Percentiles rank a stretch among this genome's conserved stretches.
Evolutionary conservation across 2,113 vertebrate genomes (phyloP).

Genomic region (Alligator mississippiensis): DNA sequence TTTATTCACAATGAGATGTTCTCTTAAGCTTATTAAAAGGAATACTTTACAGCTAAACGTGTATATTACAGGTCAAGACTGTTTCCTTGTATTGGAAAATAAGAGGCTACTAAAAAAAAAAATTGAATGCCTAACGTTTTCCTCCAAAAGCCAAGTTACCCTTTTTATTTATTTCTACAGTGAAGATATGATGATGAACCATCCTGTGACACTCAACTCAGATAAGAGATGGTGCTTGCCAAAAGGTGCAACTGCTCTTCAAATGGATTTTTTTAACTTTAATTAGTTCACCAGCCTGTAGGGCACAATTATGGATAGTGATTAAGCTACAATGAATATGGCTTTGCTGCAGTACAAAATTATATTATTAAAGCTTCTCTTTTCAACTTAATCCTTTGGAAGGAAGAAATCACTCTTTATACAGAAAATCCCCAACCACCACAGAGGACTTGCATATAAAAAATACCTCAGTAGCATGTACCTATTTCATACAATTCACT

Average conservation of each 20-base stretch:
- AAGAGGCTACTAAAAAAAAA: background rate
- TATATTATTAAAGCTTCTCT: conserved; percentile 25
- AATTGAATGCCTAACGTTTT: background rate
- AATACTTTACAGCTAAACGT: background rate
- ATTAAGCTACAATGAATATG: conserved; percentile 32
- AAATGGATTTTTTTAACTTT: conserved; percentile 1
- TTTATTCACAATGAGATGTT: background rate
- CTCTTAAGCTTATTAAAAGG: background rate
- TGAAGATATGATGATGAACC: background rate
- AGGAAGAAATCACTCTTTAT: background rate
- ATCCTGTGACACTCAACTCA: background rate
- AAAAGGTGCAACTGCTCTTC: conserved; percentile 15
- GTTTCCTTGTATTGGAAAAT: background rate
- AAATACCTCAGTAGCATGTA: conserved; percentile 10
- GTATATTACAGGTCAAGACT: conserved; percentile 6
- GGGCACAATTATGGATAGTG: conserved; percentile 15
- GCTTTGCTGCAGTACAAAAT: conserved; percentile 31
- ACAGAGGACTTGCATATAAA: background rate
- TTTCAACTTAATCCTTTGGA: background rate
- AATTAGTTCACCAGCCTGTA: conserved; percentile 27
- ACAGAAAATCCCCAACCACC: background rate
- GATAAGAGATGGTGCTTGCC: background rate
- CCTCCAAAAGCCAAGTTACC: background rate
- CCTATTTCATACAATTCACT: conserved; percentile 27
- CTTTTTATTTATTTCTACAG: background rate